Evolutionary conservation across 2,113 vertebrate genomes (phyloP), one percentile per base, ranked within the genome.

Genomic region (Meriones unguiculatus): DNA sequence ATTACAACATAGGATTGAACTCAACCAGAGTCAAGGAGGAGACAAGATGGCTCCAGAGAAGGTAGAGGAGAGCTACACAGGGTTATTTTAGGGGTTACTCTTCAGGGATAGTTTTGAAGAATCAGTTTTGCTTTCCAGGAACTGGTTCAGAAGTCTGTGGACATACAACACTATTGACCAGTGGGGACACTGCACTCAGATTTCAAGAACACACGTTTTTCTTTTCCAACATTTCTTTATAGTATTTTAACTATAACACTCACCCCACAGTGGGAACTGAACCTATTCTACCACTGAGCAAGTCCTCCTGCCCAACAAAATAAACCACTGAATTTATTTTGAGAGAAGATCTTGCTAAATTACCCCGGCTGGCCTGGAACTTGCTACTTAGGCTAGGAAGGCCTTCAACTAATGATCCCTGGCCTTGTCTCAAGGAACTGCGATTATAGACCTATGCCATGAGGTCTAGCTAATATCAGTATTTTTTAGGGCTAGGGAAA

Each of bases 41-140:
- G 28, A 28, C n/a, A 6, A 62, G 80, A 25, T 82, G 85, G 28
- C 32, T 50, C 46, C 46, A 6, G 14, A 77, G 52, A 87, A 64
- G 76, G 24, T 38, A 25, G 75, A 73, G 11, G 89, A 78, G 14
- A 50, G 30, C 7, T 7, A 30, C 30, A 8, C 7, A 0, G 28
- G 22, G 28, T 28, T 69, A 38, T 84, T 84, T 28, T 18, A 89
- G 73, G 59, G 85, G 3, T 46, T 76, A 52, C 32, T 91, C 76
- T 46, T 77, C 25, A 41, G 28, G 28, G n/a, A 92, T 59, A 2
- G 52, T 76, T 96, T 90, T 80, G 73, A 92, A 62, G n/a, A 90
- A n/a, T 84, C 22, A 57, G 38, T 46, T 46, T 86, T 30, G 91
- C 1, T 14, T 93, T 89, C 76, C 78, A 89, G 81, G 89, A 70